Base-by-base conservation (phyloP, 1,140 invertebrate species). In the Ostrea edulis region DNA sequence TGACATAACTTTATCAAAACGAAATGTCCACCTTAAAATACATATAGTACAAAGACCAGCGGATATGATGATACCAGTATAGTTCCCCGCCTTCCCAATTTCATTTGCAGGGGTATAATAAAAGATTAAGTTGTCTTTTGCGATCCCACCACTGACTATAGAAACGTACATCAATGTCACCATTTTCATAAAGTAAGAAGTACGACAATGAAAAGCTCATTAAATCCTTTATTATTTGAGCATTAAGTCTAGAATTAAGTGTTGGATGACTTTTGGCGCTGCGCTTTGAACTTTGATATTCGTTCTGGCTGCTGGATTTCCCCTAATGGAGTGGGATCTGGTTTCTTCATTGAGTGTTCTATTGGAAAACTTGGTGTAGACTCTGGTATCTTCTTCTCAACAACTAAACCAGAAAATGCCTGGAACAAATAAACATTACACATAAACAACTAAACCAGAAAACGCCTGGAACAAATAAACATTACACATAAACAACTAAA, bases 341-440 rank as follows among this genome's bases (percentile, higher is more conserved):
- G 22, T 51, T 7, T n/a, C 0, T 12, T 71, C 71, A 44, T 82
- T 29, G 88, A 22, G 14, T 51, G 51, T 8, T 44, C 62, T 35
- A 53, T 87, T 9, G 25, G 12, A 14, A 52, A 11, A 1, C 12
- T 22, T 11, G 53, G 35, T 8, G 9, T 22, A 35, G 25, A n/a
- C n/a, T 62, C 54, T 55, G 44, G 11, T 17, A 9, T 11, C 52
- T 86, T 82, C n/a, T 86, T 86, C 51, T 90, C 89, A 54, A 90
- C 65, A 20, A 90, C 85, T 29, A 68, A 54, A 71, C 87, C 89
- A 86, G 89, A 88, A 88, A 90, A 90, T 52, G 89, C 86, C 89
- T 90, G 87, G 5, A 88, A 44, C 35, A 44, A 44, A 44, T 44
- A 44, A 44, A 44, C 35, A 44, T 44, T 44, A 44, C 35, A 44